A percentile compares a stretch with the other conserved stretches of the same genome.
Evolutionary conservation across 2,113 vertebrate genomes (phyloP).

Genomic region (Manacus vitellinus): DNA sequence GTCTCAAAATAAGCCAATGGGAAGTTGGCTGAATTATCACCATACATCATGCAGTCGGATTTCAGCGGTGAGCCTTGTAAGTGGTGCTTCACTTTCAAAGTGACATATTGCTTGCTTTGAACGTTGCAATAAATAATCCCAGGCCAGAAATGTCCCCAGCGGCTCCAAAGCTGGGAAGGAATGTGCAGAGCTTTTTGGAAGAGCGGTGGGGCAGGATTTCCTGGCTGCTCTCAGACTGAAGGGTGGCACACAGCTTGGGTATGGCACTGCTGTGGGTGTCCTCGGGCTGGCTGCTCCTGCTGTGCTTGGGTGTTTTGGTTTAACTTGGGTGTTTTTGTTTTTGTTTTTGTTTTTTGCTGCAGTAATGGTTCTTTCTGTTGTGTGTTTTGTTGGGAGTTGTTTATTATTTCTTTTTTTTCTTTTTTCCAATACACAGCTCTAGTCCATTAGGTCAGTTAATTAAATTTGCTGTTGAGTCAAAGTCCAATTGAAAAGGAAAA

Average conservation of each 20-base stretch:
- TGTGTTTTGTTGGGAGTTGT: neutral
- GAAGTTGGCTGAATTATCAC: neutral
- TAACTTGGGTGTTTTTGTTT: neutral
- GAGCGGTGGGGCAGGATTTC: neutral
- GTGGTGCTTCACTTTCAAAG: neutral
- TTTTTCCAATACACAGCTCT: neutral
- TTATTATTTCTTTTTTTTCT: neutral
- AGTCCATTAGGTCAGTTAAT: conserved; percentile 60
- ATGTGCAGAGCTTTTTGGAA: fast-evolving
- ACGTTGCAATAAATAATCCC: neutral
- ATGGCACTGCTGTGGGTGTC: fast-evolving
- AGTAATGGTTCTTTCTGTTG: neutral
- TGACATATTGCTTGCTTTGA: neutral
- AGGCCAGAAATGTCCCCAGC: neutral
- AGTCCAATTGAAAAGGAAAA: conserved; percentile 6
- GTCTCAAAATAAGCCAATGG: neutral
- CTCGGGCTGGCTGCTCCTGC: neutral
- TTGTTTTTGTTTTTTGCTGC: neutral
- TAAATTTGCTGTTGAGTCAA: conserved; percentile 56
- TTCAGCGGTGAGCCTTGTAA: neutral
- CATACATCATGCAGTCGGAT: fast-evolving
- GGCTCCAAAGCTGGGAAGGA: neutral
- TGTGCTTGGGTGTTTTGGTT: neutral
- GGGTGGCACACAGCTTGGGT: fast-evolving
- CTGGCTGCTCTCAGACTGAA: fast-evolving